Evolutionary conservation across 2,888 invertebrate genomes (phyloP), one percentile per base, ranked within the genome.

Genomic region (Lithophane socia): DNA sequence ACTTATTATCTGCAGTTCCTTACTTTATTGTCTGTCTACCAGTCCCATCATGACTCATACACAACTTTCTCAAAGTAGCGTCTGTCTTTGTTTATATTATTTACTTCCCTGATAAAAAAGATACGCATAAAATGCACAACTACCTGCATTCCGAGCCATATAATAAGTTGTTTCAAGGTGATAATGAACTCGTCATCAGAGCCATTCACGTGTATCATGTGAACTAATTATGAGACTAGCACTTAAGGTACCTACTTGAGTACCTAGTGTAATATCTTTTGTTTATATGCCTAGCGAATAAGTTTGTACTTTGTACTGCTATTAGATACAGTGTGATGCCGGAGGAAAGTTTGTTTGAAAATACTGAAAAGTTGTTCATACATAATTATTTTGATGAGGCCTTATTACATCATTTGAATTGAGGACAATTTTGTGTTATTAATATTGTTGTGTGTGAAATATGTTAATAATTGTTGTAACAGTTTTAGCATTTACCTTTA

Each of bases 51-150:
- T 82, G 78, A 79, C 52, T 75, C 71, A 84, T 60, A 24, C 37
- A 85, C 64, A 74, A 58, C 71, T 85, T 82, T 74, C 69, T 44
- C 56, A 65, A 65, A 77, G 10, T 56, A 58, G n/a, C 18, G 24
- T 67, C 18, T n/a, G 69, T 54, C 72, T 81, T 63, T 73, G 70
- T 84, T 79, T 73, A 58, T 61, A 56, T 66, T 60, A 42, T 66
- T 65, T 78, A 79, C 52, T 69, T 84, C 67, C 68, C 49, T 64
- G 64, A 71, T 81, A 63, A 60, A 68, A 60, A n/a, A 24, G 49
- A 77, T 58, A 72, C 0, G 61, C 61, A 58, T 42, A 81, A 66
- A 70, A 74, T 29, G 29, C 29, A 68, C 29, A 47, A 52, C 37
- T 69, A 65, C 66, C 60, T 71, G 73, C 77, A 77, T 83, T 82